Evolutionary conservation across 2,797 vertebrate species (phyloP).

Genomic region (Cheirogaleus major): DNA sequence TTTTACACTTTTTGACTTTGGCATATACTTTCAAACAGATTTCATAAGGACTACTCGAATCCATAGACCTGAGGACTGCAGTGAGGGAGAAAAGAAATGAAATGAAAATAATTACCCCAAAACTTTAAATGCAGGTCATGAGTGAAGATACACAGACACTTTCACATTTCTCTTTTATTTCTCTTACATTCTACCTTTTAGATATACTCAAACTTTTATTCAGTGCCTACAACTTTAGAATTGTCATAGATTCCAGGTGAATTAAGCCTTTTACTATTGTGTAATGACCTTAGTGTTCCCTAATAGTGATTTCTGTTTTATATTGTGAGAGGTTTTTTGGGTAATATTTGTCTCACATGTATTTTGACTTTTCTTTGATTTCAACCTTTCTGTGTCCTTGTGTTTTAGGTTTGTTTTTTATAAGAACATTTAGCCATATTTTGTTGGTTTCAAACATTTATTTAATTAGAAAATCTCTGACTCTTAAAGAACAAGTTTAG

Average conservation of each 20-base stretch:
- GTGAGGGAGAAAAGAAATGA: not conserved
- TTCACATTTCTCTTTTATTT: not conserved
- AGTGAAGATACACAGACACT: not conserved
- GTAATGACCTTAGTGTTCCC: not conserved
- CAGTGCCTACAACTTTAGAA: not conserved
- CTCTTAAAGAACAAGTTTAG: not conserved
- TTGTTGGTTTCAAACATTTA: not conserved
- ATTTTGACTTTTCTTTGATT: constrained; percentile 9
- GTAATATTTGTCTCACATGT: not conserved
- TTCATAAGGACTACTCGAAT: not conserved
- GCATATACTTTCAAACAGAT: not conserved
- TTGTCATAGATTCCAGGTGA: not conserved
- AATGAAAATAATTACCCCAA: not conserved
- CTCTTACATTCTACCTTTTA: not conserved
- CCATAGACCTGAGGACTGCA: not conserved
- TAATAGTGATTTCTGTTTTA: not conserved
- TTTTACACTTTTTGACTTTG: not conserved
- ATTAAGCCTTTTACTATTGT: not conserved
- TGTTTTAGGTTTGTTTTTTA: constrained; percentile 7
- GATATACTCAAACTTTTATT: not conserved
- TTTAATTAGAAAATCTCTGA: not conserved
- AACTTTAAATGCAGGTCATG: not conserved
- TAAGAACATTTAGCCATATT: not conserved
- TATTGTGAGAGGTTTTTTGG: not conserved
- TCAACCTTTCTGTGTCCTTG: not conserved